Evolutionary conservation across 2,113 vertebrate species (phyloP).

Genomic region (Hyla sarda): DNA sequence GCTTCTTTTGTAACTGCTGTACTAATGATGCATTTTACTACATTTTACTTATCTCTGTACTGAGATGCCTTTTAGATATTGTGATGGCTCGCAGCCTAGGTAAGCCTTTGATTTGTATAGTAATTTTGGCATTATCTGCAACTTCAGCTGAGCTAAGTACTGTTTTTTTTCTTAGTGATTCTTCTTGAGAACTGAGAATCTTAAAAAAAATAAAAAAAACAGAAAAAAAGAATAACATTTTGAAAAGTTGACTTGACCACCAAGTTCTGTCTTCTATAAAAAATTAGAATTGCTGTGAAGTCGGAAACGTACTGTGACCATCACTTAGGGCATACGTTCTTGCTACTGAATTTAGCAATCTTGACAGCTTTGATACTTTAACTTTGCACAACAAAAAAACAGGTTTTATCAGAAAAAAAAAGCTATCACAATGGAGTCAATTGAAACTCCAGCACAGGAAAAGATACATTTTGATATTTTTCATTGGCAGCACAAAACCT

Average conservation of each 20-base stretch:
- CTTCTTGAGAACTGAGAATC: not conserved
- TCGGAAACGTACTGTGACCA: conserved; percentile 24
- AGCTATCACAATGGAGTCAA: conserved; percentile 7
- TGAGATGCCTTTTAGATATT: not conserved
- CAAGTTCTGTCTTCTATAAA: conserved; percentile 7
- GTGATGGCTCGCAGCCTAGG: not conserved
- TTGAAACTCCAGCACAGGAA: conserved; percentile 39
- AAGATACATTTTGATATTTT: conserved; percentile 30
- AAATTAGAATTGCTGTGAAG: conserved; percentile 36
- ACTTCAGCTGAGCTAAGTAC: not conserved
- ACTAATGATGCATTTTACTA: conserved; percentile 19
- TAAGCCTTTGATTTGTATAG: not conserved
- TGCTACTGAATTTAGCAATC: conserved; percentile 19
- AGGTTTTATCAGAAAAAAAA: conserved; percentile 12
- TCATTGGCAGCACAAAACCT: not conserved
- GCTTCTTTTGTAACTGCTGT: not conserved
- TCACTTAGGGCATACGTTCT: conserved; percentile 4
- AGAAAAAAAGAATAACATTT: not conserved
- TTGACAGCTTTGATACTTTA: conserved; percentile 39
- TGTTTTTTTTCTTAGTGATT: not conserved
- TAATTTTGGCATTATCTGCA: conserved; percentile 11
- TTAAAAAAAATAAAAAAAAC: not conserved
- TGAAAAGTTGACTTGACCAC: not conserved
- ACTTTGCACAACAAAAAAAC: conserved; percentile 32
- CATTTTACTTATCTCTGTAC: not conserved